Evolutionary conservation across 2,113 vertebrate genomes (phyloP).

Genomic region (Clupea harengus): DNA sequence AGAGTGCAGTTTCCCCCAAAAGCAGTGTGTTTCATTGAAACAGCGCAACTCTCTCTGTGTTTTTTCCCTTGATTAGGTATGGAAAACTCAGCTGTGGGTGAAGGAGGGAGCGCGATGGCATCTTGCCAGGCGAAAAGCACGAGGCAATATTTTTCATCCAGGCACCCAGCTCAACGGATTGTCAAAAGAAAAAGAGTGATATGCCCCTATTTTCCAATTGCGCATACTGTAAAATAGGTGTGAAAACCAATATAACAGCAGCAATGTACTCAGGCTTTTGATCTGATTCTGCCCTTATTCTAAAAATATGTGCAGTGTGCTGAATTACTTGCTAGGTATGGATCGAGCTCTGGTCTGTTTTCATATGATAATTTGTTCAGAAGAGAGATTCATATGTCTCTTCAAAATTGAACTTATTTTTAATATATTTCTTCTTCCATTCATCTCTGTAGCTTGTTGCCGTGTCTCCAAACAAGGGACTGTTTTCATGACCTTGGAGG

Average conservation of each 20-base stretch:
- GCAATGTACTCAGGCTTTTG: not conserved
- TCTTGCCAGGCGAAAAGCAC: conserved; percentile 30
- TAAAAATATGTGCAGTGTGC: not conserved
- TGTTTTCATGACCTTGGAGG: not conserved
- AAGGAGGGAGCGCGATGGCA: conserved; percentile 6
- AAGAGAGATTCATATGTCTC: not conserved
- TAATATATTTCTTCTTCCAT: not conserved
- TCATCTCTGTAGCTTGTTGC: not conserved
- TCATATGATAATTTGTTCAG: not conserved
- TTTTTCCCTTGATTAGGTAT: not conserved
- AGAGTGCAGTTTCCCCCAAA: not conserved
- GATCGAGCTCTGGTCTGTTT: not conserved
- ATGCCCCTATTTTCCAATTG: conserved; percentile 18
- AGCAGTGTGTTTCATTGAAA: not conserved
- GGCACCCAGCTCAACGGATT: conserved; percentile 31
- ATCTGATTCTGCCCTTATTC: not conserved
- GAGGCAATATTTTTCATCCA: conserved; percentile 33
- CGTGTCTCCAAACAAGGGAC: not conserved
- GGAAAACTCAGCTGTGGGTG: not conserved
- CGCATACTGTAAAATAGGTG: not conserved
- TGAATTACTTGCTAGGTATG: not conserved
- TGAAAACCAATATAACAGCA: not conserved
- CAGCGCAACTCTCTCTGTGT: not conserved
- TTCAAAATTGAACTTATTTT: not conserved
- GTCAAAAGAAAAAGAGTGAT: conserved; percentile 27